Conservation (phyloP, 2,888 invertebrate species). For the Glomeris marginata region DNA sequence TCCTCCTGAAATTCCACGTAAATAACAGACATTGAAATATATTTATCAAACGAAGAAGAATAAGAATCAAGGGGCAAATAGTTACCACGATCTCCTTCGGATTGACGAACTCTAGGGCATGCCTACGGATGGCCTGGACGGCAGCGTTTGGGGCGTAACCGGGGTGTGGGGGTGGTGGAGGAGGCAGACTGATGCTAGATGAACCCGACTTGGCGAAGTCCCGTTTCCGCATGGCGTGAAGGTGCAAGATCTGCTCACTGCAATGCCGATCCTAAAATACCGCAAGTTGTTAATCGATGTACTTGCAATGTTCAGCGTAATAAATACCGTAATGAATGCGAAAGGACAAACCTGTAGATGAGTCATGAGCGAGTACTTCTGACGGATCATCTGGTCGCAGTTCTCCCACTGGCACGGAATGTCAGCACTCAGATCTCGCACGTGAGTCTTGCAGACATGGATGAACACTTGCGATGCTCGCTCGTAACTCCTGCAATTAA, state of each 20-base stretch:
- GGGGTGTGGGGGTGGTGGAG: conserved; percentile 48
- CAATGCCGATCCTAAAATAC: conserved; percentile 90
- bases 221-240: conserved; percentile 49
- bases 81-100: conserved; percentile 73
- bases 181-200: conserved; percentile 38
- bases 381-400: conserved; percentile 76
- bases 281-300: too few species aligned
- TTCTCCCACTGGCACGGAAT: conserved; percentile 79
- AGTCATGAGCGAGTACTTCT: conserved; percentile 88
- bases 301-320: too few species aligned
- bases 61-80: neutral
- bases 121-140: conserved; percentile 88
- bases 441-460: conserved; percentile 74
- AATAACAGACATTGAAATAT: neutral
- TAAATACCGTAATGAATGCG: neutral
- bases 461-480: conserved; percentile 46
- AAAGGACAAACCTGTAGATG: conserved; percentile 50
- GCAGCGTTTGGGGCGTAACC: conserved; percentile 93
- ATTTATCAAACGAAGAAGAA: neutral
- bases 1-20: conserved; percentile 55
- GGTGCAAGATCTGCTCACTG: conserved; percentile 51
- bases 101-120: conserved; percentile 78
- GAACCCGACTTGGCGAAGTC: conserved; percentile 38
- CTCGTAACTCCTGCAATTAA: conserved; percentile 26
- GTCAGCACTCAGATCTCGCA: conserved; percentile 49